Evolutionary conservation across 2,888 invertebrate genomes (phyloP), one percentile per base, ranked within the genome.

Genomic region (Sepioteuthis lessoniana): DNA sequence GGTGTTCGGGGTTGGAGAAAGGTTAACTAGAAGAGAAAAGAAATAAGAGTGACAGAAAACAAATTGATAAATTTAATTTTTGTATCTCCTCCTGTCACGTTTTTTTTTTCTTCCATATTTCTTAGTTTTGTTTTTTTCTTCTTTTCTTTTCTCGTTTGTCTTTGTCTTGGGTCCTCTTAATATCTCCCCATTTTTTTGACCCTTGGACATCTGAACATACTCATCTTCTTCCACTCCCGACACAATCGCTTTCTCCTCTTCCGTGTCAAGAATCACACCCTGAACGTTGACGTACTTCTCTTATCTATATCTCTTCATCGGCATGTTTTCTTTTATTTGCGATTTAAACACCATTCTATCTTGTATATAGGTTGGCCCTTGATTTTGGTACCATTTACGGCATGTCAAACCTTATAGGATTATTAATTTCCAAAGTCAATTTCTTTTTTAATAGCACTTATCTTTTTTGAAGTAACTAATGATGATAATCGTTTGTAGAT

Each of bases 41-140:
- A 76, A 76, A 13, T n/a, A 31, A 60, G 5, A 60, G 60, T 21
- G 76, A 31, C 76, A 76, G n/a, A 76, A 76, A 76, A 76, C 35
- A 76, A 76, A 76, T 76, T 76, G 76, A 76, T 76, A 76, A 76
- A 76, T 76, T 76, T 76, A 76, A 76, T 76, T 76, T 55, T 76
- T 76, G n/a, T 35, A 76, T 76, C 76, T 76, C 76, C 76, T 76
- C 76, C n/a, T 76, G 76, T 76, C 76, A 35, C n/a, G 13, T 8
- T 76, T 76, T 35, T 76, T 76, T 76, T 25, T 42, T 42, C 7
- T 42, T 42, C 4, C 42, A 42, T 42, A 42, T 42, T 42, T 3
- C 7, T 42, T n/a, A n/a, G n/a, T 42, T 42, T 42, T 42, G 42
- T 42, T 42, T 3, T 42, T 8, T 76, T n/a, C 16, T 76, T 76